Base-by-base conservation (phyloP, 2,888 invertebrate species). In the Andrena praecox region DNA sequence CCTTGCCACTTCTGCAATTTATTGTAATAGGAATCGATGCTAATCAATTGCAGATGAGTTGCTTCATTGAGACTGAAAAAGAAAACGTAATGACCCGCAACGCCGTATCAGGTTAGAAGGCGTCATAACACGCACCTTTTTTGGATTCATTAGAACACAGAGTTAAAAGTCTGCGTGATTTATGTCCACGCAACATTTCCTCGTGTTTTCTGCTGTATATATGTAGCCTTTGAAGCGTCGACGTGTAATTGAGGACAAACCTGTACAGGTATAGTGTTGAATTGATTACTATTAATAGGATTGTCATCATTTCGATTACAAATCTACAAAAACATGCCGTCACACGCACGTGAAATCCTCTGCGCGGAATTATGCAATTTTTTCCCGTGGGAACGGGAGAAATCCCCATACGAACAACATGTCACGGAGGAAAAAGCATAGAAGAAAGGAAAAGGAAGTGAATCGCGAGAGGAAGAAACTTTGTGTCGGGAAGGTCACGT, bases 201-300 rank as follows among this genome's bases (percentile, higher is more conserved):
- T 42, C 42, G 1, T 12, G 16, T 16, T 42, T 42, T 42, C 16
- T 42, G 12, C 42, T 16, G 42, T 42, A 42, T 12, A 16, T 42
- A 52, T 20, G n/a, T 52, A 20, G 52, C 20, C 8, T 20, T 20
- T 8, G 24, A 27, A 4, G 27, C 24, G 27, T 24, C 24, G 24
- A 27, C 56, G 24, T 56, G 27, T 24, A 24, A 56, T 56, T 56
- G 24, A 24, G 24, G 24, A 8, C 24, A 24, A 56, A 8, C 27
- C 24, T 56, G 10, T 10, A 0, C 56, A 66, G 35, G 24, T 20
- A 20, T 27, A 42, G 52, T 24, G 10, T 63, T 29, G 24, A 42
- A 76, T 31, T 62, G 76, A 50, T 63, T 62, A 62, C 69, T 50
- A 31, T 35, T 12, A 20, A 24, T 54, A 76, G 24, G n/a, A 70